Base-by-base conservation (phyloP, 2,888 invertebrate species). In the Laspeyria flexula region DNA sequence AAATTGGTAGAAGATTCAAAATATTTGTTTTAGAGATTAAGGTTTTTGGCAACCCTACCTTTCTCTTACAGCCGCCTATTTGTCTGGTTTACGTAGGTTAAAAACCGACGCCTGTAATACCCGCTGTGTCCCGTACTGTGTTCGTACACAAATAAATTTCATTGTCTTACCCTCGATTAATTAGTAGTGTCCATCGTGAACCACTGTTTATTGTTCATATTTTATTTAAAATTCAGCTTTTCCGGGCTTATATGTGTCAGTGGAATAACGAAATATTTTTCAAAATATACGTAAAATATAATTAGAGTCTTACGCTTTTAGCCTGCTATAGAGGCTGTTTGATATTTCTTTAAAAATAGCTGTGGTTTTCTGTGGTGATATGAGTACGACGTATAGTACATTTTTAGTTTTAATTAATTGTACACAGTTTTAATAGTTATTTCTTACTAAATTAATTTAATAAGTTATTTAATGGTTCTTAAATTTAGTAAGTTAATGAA, bases 61-160 rank as follows among this genome's bases (percentile, higher is more conserved):
- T 38, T 51, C 59, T 46, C 65, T 64, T 63, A 75, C 42, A 66
- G 66, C 72, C 66, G 55, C 60, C 77, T 73, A 81, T 80, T 77
- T 73, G 76, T 81, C 75, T 71, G 70, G 67, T 73, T 71, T 71
- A 72, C 66, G 55, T 67, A 68, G 77, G 77, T 79, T 79, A 79
- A 79, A 79, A 79, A 65, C 61, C 65, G 62, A 50, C 44, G 50
- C 42, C 44, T 40, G 57, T 66, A 61, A 66, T 57, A 39, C 67
- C 60, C 34, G 33, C 51, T 41, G 46, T 47, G 47, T 43, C 43
- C 54, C 42, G 58, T 49, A n/a, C n/a, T n/a, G 35, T 40, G 31
- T 30, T 12, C n/a, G 42, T 50, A 38, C 56, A 71, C 77, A 79
- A 79, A 79, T 79, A 77, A 81, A 77, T 81, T 78, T 73, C 72